Evolutionary conservation across 2,113 vertebrate genomes (phyloP), one percentile per base, ranked within the genome.

Genomic region (Dicaeum eximium): DNA sequence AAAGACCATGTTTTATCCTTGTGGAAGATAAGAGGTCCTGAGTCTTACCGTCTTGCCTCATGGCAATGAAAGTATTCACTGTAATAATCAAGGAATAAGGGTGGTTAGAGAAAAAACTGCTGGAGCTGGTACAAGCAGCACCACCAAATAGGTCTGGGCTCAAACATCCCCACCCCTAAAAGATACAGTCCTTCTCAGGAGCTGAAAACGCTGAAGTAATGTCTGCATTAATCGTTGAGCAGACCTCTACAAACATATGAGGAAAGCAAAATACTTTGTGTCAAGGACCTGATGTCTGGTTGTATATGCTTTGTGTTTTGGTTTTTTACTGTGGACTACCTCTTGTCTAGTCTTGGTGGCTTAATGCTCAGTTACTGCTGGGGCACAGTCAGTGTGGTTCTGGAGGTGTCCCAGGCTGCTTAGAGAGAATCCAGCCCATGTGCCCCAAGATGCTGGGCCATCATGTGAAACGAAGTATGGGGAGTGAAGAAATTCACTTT

Each of bases 361-460:
- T 35, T 91, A 48, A 47, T 53, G 19, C 74, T 48, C 40, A 37
- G 11, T 88, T 88, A n/a, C 53, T 75, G 57, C 47, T 85, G 65
- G 56, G 53, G 56, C 37, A 57, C 19, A 6, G 33, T 73, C 2
- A 0, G 20, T 1, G 0, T 45, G 7, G 21, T 48, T 82, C 86
- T 65, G 22, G 53, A 65, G 58, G 17, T 64, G 22, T 88, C n/a
- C 42, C n/a, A 40, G 31, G 38, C 0, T 2, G 18, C 33, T 77
- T 54, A 31, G 25, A 62, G 50, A 57, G 58, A 64, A 77, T 80
- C 45, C 45, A 86, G 31, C 38, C n/a, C 27, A 1, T 16, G 15
- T 17, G 7, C 25, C n/a, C 10, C 1, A 6, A 53, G 56, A 50
- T 4, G 9, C 60, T 56, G 42, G 20, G 15, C 15, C 51, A 47